These are phyloP conservation scores for Gonatopus flavifemur DNA, from an alignment of 1,140 invertebrate genomes.

Conservation along the genomic window DNA sequence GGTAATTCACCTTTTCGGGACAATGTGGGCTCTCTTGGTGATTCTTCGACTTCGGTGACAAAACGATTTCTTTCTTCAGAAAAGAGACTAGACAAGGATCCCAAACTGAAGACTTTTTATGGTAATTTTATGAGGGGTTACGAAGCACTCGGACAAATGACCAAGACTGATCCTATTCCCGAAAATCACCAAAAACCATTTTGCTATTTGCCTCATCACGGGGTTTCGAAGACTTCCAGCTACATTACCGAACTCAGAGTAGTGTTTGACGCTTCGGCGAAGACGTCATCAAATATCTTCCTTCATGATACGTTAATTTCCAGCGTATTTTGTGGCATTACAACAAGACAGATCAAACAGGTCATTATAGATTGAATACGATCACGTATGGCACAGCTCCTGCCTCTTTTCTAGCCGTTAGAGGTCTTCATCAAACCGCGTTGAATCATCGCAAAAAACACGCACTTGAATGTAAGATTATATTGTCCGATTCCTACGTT, in stretches of 20 bases:
- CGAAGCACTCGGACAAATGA: constrained; percentile 31
- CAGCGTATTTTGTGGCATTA: constrained; percentile 41
- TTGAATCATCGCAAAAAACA: no score
- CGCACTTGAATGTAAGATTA: no score
- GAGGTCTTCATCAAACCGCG: no score
- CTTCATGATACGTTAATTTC: constrained; percentile 35
- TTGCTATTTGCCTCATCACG: constrained; percentile 5
- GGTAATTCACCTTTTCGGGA: constrained; percentile 23
- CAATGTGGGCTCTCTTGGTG: constrained; percentile 13
- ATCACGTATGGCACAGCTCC: constrained; percentile 44
- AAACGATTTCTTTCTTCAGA: constrained; percentile 26
- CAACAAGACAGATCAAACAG: constrained; percentile 21
- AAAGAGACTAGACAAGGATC: constrained; percentile 16
- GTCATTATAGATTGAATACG: constrained; percentile 34
- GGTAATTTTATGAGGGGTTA: constrained; percentile 36
- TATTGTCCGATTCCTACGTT: no score
- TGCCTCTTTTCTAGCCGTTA: no score
- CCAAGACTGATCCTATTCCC: constrained; percentile 1
- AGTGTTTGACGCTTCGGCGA: not conserved
- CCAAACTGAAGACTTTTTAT: no score
- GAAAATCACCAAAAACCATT: not conserved
- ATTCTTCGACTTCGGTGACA: constrained; percentile 15
- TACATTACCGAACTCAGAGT: not conserved
- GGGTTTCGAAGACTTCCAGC: not conserved
- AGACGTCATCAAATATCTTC: not conserved